A percentile compares a stretch with the other conserved stretches of the same genome.
phyloP scores from a whole-genome alignment of 2,888 invertebrate genomes.

The Mesorhabditis spiculigera region DNA sequence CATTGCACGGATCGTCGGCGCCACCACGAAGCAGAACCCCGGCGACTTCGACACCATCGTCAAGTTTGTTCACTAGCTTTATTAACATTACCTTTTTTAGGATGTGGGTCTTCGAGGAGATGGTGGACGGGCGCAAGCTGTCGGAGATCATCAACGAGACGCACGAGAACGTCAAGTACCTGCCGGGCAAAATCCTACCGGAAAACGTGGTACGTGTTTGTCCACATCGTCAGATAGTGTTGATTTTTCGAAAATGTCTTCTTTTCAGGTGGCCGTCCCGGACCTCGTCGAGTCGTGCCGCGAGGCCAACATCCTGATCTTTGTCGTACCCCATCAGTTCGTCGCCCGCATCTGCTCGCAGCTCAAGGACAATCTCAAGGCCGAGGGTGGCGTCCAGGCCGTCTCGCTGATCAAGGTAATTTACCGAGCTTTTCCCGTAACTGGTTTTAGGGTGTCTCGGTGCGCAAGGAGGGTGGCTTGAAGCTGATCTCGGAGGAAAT shows the following conservation, averaged over 20 bases:
- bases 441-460: constrained; percentile 34
- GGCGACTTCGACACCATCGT: constrained; percentile 81
- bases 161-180: constrained; percentile 96
- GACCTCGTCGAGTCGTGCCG: constrained; percentile 84
- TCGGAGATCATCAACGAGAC: constrained; percentile 96
- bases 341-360: constrained; percentile 80
- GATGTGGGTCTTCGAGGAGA: constrained; percentile 65
- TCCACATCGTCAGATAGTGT: background rate
- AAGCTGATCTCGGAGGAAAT: constrained; percentile 83
- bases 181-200: constrained; percentile 88
- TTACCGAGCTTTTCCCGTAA: background rate
- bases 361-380: constrained; percentile 82
- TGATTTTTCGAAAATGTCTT: background rate
- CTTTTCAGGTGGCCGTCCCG: constrained; percentile 80
- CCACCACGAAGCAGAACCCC: constrained; percentile 61
- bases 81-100: constrained; percentile 2
- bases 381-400: constrained; percentile 77
- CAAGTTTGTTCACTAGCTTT: background rate
- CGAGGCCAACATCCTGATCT: constrained; percentile 87
- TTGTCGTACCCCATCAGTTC: constrained; percentile 96
- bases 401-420: constrained; percentile 88
- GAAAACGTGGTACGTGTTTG: constrained; percentile 79
- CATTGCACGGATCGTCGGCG: constrained; percentile 92
- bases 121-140: constrained; percentile 83
- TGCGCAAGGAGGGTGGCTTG: constrained; percentile 34